These are phyloP conservation scores for Uropetala carovei DNA, from an alignment of 2,888 invertebrate species.

Conservation along the genomic window DNA sequence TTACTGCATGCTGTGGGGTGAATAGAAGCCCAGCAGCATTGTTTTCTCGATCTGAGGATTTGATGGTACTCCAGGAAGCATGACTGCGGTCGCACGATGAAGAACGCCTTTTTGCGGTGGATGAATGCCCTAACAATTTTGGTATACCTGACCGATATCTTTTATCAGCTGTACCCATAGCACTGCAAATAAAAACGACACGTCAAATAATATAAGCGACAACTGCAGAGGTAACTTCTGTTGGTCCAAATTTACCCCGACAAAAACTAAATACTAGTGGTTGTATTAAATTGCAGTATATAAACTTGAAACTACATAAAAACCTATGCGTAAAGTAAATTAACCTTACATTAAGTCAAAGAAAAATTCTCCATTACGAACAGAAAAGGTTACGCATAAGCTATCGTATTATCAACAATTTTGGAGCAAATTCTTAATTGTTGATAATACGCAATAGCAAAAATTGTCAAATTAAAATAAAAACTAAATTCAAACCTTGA, in stretches of 20 bases:
- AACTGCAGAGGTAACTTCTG: neutral
- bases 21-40: slow-evolving; percentile 31
- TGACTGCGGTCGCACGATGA: slow-evolving; percentile 4
- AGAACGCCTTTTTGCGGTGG: slow-evolving; percentile 2
- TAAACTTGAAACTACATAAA: neutral
- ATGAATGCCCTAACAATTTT: neutral
- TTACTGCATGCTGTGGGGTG: slow-evolving; percentile 40
- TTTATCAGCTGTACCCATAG: slow-evolving; percentile 16
- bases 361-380: neutral
- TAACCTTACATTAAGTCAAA: neutral
- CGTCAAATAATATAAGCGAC: neutral
- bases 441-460: neutral
- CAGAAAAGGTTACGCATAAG: too few species aligned
- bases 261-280: neutral
- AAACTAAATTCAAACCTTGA: neutral
- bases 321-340: neutral
- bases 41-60: neutral
- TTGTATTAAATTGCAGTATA: neutral
- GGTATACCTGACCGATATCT: slow-evolving; percentile 21
- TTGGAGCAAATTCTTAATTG: neutral
- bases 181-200: neutral
- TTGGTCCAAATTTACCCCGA: neutral
- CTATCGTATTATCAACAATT: neutral
- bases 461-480: neutral
- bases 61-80: neutral